Evolutionary conservation across 2,888 invertebrate species (phyloP).

Genomic region (Corbicula japonica): DNA sequence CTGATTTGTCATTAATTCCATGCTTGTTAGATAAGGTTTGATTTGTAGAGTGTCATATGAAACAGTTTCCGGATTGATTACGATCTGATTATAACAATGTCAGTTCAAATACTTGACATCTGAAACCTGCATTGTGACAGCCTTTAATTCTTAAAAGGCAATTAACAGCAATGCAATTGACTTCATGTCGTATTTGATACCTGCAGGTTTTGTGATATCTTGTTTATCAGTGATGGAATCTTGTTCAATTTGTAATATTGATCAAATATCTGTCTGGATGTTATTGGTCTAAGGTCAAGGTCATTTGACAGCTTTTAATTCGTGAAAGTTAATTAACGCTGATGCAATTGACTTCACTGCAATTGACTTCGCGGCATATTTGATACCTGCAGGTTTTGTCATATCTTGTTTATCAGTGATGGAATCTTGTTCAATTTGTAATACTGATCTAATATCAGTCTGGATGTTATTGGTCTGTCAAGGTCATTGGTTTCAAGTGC

Average conservation of each 20-base stretch:
- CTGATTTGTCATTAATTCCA: no score
- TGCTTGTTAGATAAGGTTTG: no score
- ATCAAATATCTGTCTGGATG: no score
- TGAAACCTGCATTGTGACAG: conserved; percentile 8
- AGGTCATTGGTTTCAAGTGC: no score
- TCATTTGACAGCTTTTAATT: conserved; percentile 17
- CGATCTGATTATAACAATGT: no score
- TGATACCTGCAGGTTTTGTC: conserved; percentile 11
- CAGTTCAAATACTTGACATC: no score
- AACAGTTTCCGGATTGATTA: no score
- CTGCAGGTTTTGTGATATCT: not conserved
- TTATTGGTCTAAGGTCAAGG: no score
- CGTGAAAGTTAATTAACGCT: conserved; percentile 27
- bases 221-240: not conserved
- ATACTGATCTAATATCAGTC: no score
- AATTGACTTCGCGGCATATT: conserved; percentile 29
- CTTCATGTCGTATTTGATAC: conserved; percentile 30
- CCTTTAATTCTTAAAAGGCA: conserved; percentile 28
- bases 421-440: not conserved
- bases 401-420: not conserved
- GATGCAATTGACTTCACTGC: conserved; percentile 29
- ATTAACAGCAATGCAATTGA: conserved; percentile 29
- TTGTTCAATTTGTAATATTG: not conserved
- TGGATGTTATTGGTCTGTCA: no score
- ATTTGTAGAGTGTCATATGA: no score